Percentiles rank a stretch among this genome's conserved stretches.
phyloP scores from a whole-genome alignment of 2,113 vertebrate species.

The Cryptotis parvus region DNA sequence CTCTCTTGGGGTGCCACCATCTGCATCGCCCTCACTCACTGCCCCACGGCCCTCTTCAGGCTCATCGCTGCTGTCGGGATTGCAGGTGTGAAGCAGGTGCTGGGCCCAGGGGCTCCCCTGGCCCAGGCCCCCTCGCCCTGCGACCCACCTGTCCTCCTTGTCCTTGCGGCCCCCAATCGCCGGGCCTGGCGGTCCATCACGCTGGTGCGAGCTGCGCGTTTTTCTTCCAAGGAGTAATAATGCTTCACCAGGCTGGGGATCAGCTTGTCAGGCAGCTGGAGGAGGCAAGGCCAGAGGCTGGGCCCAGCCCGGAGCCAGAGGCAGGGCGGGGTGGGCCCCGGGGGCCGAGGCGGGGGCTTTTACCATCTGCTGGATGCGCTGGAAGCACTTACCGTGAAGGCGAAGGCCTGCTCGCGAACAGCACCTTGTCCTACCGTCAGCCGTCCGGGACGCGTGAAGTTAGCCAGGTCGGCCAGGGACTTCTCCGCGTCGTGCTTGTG shows the following conservation, averaged over 20 bases:
- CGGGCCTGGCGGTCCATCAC: slow-evolving; percentile 97
- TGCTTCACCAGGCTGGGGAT: slow-evolving; percentile 95
- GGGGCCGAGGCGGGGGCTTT: not conserved
- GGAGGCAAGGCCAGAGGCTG: slow-evolving; percentile 10
- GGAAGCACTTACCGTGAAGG: slow-evolving; percentile 91
- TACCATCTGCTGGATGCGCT: slow-evolving; percentile 92
- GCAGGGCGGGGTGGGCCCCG: not conserved
- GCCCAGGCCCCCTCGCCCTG: not conserved
- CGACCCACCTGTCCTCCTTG: slow-evolving; percentile 92
- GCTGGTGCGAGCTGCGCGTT: slow-evolving; percentile 93
- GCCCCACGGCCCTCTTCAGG: slow-evolving; percentile 90
- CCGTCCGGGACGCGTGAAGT: slow-evolving; percentile 91
- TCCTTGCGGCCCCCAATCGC: slow-evolving; percentile 91
- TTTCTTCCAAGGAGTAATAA: slow-evolving; percentile 97
- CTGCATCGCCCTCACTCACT: slow-evolving; percentile 91
- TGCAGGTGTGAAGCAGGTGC: not conserved
- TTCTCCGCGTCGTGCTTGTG: slow-evolving; percentile 91
- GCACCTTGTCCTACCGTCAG: slow-evolving; percentile 91
- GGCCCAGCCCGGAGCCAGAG: not conserved
- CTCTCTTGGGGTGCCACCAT: slow-evolving; percentile 91
- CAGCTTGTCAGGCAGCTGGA: slow-evolving; percentile 93
- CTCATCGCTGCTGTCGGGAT: slow-evolving; percentile 89
- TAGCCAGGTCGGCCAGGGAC: slow-evolving; percentile 90
- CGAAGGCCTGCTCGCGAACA: slow-evolving; percentile 91
- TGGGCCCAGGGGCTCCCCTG: not conserved